Evolutionary conservation across 2,113 vertebrate species (phyloP).

Genomic region (Lycaon pictus): DNA sequence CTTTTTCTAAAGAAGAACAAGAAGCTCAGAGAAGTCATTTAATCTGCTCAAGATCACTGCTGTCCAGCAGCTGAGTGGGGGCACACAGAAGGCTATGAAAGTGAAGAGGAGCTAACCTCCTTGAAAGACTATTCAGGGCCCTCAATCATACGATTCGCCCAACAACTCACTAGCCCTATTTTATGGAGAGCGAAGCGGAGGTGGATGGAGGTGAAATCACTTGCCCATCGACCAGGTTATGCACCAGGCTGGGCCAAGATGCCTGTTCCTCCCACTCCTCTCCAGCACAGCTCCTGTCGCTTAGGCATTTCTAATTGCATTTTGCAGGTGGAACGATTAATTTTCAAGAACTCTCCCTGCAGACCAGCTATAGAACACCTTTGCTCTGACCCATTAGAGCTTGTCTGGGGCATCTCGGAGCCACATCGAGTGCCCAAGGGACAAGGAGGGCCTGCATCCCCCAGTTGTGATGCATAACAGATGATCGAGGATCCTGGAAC

Average conservation of each 20-base stretch:
- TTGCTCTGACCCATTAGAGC: neutral
- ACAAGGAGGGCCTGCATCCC: neutral
- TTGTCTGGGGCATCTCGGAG: neutral
- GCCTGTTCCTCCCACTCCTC: neutral
- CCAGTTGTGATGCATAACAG: neutral
- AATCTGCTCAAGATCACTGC: no score
- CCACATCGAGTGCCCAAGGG: neutral
- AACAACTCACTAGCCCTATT: accelerated
- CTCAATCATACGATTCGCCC: neutral
- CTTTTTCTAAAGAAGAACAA: neutral
- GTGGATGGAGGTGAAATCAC: accelerated
- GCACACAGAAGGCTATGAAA: accelerated
- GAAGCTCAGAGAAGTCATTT: neutral
- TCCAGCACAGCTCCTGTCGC: neutral
- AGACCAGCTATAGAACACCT: neutral
- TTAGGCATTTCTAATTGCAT: neutral
- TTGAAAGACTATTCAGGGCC: accelerated
- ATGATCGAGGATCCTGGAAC: neutral
- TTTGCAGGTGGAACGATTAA: neutral
- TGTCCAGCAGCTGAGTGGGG: neutral
- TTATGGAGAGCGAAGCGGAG: neutral
- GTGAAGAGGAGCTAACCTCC: neutral
- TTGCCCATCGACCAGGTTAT: accelerated
- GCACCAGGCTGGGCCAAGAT: neutral
- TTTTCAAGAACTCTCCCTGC: neutral